Evolutionary conservation across 2,113 vertebrate genomes (phyloP).

Genomic region (Puma concolor): DNA sequence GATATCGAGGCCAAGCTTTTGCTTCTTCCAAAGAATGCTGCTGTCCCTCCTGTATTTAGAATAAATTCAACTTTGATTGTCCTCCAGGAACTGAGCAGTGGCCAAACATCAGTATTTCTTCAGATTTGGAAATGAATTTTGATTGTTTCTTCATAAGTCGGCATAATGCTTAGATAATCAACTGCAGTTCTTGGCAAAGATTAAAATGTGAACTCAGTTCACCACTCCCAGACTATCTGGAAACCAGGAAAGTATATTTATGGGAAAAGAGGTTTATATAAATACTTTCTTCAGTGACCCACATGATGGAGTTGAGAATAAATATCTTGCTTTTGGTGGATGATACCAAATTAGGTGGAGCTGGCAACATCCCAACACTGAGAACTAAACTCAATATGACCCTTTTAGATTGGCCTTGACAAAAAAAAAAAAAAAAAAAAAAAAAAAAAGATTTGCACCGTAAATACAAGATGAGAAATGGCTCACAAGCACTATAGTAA

Average conservation of each 20-base stretch:
- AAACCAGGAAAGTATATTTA: conserved; percentile 49
- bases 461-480: background rate
- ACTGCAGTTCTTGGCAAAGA: conserved; percentile 46
- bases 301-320: conserved; percentile 11
- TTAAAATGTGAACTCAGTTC: conserved; percentile 45
- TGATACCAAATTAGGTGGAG: conserved; percentile 71
- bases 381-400: background rate
- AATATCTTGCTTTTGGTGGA: conserved; percentile 4
- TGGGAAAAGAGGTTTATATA: conserved; percentile 53
- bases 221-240: conserved; percentile 22
- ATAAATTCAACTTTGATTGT: conserved; percentile 53
- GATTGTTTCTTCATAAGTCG: background rate
- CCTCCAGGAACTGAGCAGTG: conserved; percentile 29
- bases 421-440: background rate
- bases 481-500: background rate
- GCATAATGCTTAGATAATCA: conserved; percentile 12
- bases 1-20: background rate
- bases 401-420: background rate
- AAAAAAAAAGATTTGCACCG: background rate
- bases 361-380: background rate
- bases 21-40: conserved; percentile 38
- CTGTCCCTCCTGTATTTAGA: conserved; percentile 29
- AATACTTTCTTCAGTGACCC: conserved; percentile 51
- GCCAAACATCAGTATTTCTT: conserved; percentile 65
- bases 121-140: conserved; percentile 57